These are phyloP conservation scores for Schlechtendalia chinensis DNA, from an alignment of 1,140 invertebrate species.

Conservation along the genomic window DNA sequence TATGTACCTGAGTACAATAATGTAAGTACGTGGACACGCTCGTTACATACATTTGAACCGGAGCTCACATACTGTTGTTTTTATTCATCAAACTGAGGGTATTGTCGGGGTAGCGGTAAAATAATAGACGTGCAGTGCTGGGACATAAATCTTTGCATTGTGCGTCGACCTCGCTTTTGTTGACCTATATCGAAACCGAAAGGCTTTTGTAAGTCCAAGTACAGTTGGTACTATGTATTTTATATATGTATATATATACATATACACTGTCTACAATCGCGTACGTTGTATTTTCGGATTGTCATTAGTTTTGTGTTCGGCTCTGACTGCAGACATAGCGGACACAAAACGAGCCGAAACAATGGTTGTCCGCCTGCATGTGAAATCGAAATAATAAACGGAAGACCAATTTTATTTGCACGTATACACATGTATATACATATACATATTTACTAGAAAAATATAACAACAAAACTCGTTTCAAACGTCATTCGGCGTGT, in stretches of 20 bases:
- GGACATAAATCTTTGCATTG: slow-evolving; percentile 23
- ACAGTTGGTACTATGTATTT: not conserved
- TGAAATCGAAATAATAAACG: slow-evolving; percentile 5
- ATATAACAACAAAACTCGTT: not conserved
- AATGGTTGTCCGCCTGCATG: not conserved
- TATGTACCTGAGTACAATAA: not conserved
- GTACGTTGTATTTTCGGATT: not conserved
- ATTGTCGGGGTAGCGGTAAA: too few relatives aligned
- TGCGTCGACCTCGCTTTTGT: not conserved
- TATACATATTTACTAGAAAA: not conserved
- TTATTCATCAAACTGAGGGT: not conserved
- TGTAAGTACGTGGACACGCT: not conserved
- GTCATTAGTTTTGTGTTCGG: slow-evolving; percentile 5
- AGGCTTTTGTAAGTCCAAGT: slow-evolving; percentile 13
- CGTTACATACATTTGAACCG: not conserved
- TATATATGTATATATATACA: too few relatives aligned
- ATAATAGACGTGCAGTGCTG: not conserved
- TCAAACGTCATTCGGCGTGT: not conserved
- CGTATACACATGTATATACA: too few relatives aligned
- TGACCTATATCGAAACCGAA: slow-evolving; percentile 25
- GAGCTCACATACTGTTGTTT: not conserved
- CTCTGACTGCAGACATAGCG: not conserved
- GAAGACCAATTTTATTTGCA: not conserved
- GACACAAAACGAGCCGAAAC: not conserved
- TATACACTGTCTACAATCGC: not conserved